Evolutionary conservation across 2,797 vertebrate species (phyloP).

Genomic region (Microhierax caerulescens): DNA sequence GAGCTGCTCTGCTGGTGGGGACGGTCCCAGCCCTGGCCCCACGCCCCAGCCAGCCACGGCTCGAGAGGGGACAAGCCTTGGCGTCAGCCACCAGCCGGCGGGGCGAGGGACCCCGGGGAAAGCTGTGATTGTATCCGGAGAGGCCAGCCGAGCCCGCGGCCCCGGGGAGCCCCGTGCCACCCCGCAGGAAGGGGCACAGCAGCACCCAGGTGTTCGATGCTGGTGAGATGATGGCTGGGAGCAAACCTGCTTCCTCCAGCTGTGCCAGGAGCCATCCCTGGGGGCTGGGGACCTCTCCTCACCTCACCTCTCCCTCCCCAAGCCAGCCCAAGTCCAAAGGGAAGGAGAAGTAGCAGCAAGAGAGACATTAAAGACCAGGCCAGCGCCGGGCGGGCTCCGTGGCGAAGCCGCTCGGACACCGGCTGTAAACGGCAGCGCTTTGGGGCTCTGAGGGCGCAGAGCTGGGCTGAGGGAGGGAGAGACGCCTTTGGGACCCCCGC

Average conservation of each 20-base stretch:
- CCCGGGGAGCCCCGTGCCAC: background rate
- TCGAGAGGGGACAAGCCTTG: too few species aligned
- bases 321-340: background rate
- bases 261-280: background rate
- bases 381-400: background rate
- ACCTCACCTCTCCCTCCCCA: background rate
- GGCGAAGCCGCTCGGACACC: background rate
- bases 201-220: background rate
- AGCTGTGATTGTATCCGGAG: background rate
- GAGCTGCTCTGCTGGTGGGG: background rate
- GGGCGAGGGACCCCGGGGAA: background rate
- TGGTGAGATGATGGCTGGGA: constrained; percentile 42
- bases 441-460: background rate
- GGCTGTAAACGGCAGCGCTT: background rate
- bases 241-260: constrained; percentile 12
- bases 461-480: background rate
- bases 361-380: background rate
- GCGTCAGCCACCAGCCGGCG: background rate
- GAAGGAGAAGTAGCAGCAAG: constrained; percentile 55
- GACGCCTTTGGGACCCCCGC: fast-evolving
- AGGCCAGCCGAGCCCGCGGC: background rate
- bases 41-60: background rate
- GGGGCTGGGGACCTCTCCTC: background rate
- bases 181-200: background rate
- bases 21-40: fast-evolving